Base-by-base conservation (phyloP, 2,888 invertebrate species). In the Craniophora ligustri region DNA sequence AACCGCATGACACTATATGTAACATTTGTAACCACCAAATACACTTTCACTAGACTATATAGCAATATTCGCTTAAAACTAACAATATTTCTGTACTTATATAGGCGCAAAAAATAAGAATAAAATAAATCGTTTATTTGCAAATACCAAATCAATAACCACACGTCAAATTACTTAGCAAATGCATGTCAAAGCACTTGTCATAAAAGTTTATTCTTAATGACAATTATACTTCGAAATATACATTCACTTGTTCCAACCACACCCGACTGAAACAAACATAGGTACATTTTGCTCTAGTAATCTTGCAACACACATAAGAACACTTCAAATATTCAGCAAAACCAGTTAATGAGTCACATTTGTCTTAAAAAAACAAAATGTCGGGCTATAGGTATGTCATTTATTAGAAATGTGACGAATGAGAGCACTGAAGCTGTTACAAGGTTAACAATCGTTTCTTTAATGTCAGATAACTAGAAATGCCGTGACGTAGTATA, bases 361-460 rank as follows among this genome's bases (percentile, higher is more conserved):
- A 68, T 72, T 71, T 55, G 59, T 69, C 35, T 54, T 51, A 18
- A 65, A 64, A 62, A 34, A 50, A 40, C 46, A 38, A 67, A 65
- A 73, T 70, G 73, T 63, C 54, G 47, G 32, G 5, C 65, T n/a
- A n/a, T n/a, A n/a, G 31, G 64, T 74, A 67, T 72, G 65, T 74
- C 67, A 60, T 26, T n/a, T 66, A 61, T 57, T 57, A 47, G 56
- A 47, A 63, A 59, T 61, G 5, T 60, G 51, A 57, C 46, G 55
- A 72, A 72, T 67, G 56, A 51, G 67, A 70, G 62, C 67, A 65
- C 28, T 53, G 34, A 41, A 57, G 58, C 58, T 46, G 54, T 62
- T 56, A 64, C 74, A 75, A 75, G 75, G 74, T 62, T 62, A 74
- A 60, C 57, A 64, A 65, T 70, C 50, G 45, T 36, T 36, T 42